Evolutionary conservation across 2,797 vertebrate species (phyloP).

Genomic region (Sebastes oblongus): DNA sequence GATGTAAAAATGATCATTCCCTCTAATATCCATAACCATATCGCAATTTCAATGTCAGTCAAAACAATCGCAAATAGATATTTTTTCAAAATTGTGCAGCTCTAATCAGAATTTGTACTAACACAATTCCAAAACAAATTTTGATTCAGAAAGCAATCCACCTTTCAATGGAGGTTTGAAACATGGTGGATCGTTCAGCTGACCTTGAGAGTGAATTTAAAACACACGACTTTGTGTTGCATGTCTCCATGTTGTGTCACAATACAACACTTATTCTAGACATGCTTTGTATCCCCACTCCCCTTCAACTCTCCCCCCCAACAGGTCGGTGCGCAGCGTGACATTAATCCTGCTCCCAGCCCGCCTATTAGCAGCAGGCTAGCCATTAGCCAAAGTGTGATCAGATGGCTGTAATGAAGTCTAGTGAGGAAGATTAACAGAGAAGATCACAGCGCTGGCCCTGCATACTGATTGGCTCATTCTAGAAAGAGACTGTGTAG

Average conservation of each 20-base stretch:
- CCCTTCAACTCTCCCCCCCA: constrained; percentile 26
- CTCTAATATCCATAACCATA: no score
- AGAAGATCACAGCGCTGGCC: constrained; percentile 41
- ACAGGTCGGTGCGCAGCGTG: constrained; percentile 21
- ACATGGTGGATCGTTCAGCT: neutral
- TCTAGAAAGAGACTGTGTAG: constrained; percentile 10
- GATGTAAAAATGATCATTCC: no score
- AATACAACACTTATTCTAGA: constrained; percentile 7
- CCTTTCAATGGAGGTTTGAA: neutral
- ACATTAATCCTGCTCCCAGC: constrained; percentile 61
- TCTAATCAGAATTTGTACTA: neutral
- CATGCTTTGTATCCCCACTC: neutral
- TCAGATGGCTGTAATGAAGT: constrained; percentile 75
- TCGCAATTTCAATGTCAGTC: no score
- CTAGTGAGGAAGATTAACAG: constrained; percentile 72
- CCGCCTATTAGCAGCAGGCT: constrained; percentile 61
- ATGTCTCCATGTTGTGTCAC: neutral
- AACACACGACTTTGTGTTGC: neutral
- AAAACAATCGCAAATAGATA: no score
- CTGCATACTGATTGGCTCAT: constrained; percentile 57
- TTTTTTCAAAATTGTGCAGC: no score
- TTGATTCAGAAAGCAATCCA: neutral
- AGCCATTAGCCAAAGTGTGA: constrained; percentile 71
- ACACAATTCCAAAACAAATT: neutral
- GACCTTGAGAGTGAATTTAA: neutral